phyloP scores from a whole-genome alignment of 2,888 invertebrate genomes.

The Andrena flavipes region DNA sequence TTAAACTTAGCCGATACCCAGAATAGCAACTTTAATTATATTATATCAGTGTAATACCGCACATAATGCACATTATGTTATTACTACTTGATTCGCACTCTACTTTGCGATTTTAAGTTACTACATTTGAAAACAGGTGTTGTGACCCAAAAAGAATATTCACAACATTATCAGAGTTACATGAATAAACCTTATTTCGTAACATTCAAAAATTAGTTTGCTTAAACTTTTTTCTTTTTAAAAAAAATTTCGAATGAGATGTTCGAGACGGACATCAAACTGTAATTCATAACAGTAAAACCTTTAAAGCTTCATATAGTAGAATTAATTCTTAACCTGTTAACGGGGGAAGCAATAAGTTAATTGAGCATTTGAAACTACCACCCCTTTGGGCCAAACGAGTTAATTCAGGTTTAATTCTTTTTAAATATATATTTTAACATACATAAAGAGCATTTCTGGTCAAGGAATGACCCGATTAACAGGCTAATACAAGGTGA shows the following conservation, averaged over 20 bases:
- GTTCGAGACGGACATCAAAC: constrained; percentile 9
- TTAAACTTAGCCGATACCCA: background rate
- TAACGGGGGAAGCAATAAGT: no score
- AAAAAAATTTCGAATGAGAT: background rate
- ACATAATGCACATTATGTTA: constrained; percentile 16
- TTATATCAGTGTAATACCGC: background rate
- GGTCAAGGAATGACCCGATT: no score
- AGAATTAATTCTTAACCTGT: background rate
- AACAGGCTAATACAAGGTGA: background rate
- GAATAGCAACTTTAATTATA: constrained; percentile 1
- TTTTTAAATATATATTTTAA: no score
- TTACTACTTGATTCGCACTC: background rate
- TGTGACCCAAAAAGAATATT: background rate
- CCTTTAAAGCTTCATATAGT: constrained; percentile 6
- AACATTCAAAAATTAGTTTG: background rate
- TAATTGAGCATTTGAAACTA: no score
- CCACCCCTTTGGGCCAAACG: no score
- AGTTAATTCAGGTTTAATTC: no score
- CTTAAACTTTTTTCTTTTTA: background rate
- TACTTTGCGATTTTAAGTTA: background rate
- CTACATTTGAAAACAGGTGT: constrained; percentile 22
- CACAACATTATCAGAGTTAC: constrained; percentile 1
- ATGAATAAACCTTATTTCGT: constrained; percentile 3
- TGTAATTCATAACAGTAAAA: constrained; percentile 3
- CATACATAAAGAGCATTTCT: no score